These are phyloP conservation scores for Nemapogon koenigi DNA, from an alignment of 2,888 invertebrate genomes.

Conservation along the genomic window DNA sequence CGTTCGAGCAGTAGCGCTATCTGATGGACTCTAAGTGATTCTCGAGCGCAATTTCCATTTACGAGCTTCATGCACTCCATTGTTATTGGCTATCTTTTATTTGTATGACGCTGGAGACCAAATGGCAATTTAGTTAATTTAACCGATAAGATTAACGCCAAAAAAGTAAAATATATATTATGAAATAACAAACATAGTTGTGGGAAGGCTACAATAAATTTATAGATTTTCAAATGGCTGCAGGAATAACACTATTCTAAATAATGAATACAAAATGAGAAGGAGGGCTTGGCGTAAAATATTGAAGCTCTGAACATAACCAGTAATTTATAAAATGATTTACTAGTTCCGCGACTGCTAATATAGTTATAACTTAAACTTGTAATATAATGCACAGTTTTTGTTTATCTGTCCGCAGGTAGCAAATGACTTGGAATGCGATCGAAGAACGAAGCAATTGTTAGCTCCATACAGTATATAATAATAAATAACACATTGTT, in stretches of 20 bases:
- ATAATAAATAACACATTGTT: constrained; percentile 56
- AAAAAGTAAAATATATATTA: not conserved
- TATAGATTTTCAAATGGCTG: constrained; percentile 6
- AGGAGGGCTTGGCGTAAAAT: constrained; percentile 4
- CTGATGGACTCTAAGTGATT: constrained; percentile 62
- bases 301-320: constrained; percentile 7
- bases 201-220: too few relatives aligned
- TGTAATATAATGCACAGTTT: too few relatives aligned
- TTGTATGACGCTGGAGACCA: not conserved
- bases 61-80: constrained; percentile 49
- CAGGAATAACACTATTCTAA: constrained; percentile 5
- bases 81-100: constrained; percentile 22
- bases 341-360: constrained; percentile 7
- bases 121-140: not conserved
- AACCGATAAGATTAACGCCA: not conserved
- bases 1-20: constrained; percentile 36
- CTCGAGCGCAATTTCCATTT: constrained; percentile 54
- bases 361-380: too few relatives aligned
- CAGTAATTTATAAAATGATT: constrained; percentile 7
- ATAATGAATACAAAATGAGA: constrained; percentile 6
- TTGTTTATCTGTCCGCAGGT: too few relatives aligned
- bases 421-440: too few relatives aligned
- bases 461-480: too few relatives aligned
- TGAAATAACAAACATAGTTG: not conserved
- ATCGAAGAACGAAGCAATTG: too few relatives aligned